phyloP scores from a whole-genome alignment of 2,113 vertebrate species.

The Rhabdomys dilectus region DNA sequence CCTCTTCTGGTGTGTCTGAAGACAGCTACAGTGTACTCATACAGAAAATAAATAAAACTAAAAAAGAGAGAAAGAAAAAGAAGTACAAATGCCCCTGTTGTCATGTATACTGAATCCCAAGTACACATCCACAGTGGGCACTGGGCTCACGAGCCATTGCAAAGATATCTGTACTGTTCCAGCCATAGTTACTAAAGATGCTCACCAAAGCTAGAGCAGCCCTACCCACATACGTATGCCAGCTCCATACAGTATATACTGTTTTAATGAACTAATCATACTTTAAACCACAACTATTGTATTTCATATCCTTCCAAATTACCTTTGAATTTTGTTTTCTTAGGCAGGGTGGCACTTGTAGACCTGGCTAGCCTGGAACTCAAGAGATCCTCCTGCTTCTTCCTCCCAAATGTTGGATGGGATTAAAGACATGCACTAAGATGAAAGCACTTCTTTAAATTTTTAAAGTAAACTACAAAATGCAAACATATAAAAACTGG shows the following conservation, averaged over 20 bases:
- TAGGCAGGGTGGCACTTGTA: background rate
- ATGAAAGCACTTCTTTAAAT: background rate
- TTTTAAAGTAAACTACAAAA: slow-evolving; percentile 35
- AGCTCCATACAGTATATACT: background rate
- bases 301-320: background rate
- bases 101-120: background rate
- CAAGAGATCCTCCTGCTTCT: background rate
- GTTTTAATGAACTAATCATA: background rate
- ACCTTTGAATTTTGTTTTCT: background rate
- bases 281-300: background rate
- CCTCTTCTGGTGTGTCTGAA: too few relatives aligned
- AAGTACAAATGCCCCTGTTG: background rate
- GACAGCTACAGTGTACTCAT: too few relatives aligned
- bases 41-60: too few relatives aligned
- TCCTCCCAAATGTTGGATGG: background rate
- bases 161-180: background rate
- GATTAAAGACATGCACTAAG: background rate
- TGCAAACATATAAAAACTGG: background rate
- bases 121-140: background rate
- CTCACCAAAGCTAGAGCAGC: background rate
- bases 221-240: background rate
- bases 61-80: background rate
- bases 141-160: background rate
- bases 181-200: background rate
- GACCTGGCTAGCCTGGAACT: background rate